phyloP scores from a whole-genome alignment of 2,888 invertebrate species.

The Linyphia triangularis region DNA sequence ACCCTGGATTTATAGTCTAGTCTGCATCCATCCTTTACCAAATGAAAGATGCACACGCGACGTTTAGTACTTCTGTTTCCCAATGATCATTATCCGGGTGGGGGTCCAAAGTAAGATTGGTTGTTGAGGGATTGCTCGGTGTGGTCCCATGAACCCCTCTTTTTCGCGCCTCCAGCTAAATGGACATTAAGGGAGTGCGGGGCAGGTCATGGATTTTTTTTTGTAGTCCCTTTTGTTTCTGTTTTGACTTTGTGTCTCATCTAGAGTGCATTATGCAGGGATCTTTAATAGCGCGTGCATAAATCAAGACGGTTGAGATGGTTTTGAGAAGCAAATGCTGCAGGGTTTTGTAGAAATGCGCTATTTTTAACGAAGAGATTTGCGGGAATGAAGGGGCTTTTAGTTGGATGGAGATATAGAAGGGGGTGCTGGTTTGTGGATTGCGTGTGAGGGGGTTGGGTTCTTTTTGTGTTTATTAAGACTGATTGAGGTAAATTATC shows the following conservation, averaged over 20 bases:
- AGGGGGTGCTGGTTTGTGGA: background rate
- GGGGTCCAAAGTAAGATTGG: slow-evolving; percentile 47
- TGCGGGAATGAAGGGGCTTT: background rate
- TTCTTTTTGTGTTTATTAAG: background rate
- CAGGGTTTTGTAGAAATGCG: background rate
- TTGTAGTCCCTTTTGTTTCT: background rate
- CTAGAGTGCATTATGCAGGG: slow-evolving; percentile 56
- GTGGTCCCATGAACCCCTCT: slow-evolving; percentile 6
- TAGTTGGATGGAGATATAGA: background rate
- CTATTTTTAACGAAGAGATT: background rate
- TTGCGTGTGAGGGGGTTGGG: background rate
- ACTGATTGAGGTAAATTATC: background rate
- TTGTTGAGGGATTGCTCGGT: slow-evolving; percentile 49
- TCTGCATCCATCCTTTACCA: slow-evolving; percentile 51
- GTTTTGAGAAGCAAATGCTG: background rate
- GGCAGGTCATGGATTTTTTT: slow-evolving; percentile 39
- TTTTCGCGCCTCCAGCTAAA: slow-evolving; percentile 42
- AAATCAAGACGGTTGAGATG: slow-evolving; percentile 45
- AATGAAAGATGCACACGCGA: slow-evolving; percentile 35
- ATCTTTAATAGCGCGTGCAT: slow-evolving; percentile 45
- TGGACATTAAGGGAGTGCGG: slow-evolving; percentile 62
- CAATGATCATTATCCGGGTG: slow-evolving; percentile 59
- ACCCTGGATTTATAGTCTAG: slow-evolving; percentile 45
- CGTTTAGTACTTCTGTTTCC: slow-evolving; percentile 53
- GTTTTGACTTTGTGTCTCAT: background rate